Evolutionary conservation across 2,113 vertebrate species (phyloP).

Genomic region (Oplegnathus fasciatus): DNA sequence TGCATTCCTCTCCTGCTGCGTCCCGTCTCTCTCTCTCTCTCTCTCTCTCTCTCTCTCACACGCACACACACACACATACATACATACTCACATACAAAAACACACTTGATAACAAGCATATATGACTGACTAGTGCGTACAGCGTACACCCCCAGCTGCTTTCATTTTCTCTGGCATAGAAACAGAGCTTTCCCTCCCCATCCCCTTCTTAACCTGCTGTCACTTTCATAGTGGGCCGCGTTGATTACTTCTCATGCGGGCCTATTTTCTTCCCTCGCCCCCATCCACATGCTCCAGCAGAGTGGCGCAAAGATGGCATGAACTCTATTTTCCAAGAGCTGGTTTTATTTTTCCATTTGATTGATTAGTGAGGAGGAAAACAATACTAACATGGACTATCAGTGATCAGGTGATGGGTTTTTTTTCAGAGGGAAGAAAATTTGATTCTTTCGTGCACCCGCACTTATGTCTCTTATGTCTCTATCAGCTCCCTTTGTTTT

Average conservation of each 20-base stretch:
- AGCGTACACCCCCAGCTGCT: constrained; percentile 72
- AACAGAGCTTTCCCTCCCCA: constrained; percentile 45
- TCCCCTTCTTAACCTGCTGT: constrained; percentile 70
- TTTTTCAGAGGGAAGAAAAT: background rate
- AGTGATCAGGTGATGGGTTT: constrained; percentile 29
- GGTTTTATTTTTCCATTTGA: constrained; percentile 50
- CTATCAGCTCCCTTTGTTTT: background rate
- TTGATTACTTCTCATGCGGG: constrained; percentile 71
- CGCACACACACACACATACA: constrained; percentile 20
- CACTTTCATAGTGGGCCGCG: constrained; percentile 56
- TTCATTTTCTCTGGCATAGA: constrained; percentile 75
- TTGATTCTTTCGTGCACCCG: background rate
- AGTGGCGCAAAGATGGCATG: constrained; percentile 30
- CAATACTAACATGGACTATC: constrained; percentile 37
- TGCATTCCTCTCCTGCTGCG: constrained; percentile 78
- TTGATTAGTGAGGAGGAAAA: constrained; percentile 54
- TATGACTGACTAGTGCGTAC: constrained; percentile 54
- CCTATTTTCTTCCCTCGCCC: constrained; percentile 49
- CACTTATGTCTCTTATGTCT: constrained; percentile 1
- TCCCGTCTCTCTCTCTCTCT: constrained; percentile 36
- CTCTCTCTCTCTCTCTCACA: background rate
- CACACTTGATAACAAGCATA: constrained; percentile 69
- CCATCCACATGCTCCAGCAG: constrained; percentile 38
- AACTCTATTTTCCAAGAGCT: constrained; percentile 62
- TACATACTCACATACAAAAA: constrained; percentile 20